Evolutionary conservation across 1,140 invertebrate genomes (phyloP).

Genomic region (Achroia grisella): DNA sequence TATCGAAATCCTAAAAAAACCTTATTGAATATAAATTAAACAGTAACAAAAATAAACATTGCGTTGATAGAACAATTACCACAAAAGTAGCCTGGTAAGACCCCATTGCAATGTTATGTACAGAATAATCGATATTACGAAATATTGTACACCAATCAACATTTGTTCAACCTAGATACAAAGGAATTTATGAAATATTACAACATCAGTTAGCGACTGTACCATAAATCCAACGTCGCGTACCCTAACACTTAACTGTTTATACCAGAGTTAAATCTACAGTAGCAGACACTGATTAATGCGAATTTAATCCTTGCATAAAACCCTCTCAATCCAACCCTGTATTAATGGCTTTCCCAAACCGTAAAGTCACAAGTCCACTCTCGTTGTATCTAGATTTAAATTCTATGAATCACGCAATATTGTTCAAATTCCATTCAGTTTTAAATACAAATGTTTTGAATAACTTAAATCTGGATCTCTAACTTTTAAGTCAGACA

Average conservation of each 20-base stretch:
- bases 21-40: no score
- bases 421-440: slow-evolving; percentile 22
- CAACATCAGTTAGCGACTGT: slow-evolving; percentile 26
- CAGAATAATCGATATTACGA: no score
- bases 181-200: not conserved
- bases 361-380: slow-evolving; percentile 37
- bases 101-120: no score
- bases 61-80: no score
- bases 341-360: slow-evolving; percentile 48
- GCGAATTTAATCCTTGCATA: slow-evolving; percentile 67
- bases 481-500: slow-evolving; percentile 60
- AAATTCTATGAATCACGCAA: slow-evolving; percentile 29
- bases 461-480: slow-evolving; percentile 33
- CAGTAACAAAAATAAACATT: no score
- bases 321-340: slow-evolving; percentile 61
- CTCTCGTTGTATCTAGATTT: slow-evolving; percentile 26
- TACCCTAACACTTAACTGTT: slow-evolving; percentile 72
- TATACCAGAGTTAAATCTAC: slow-evolving; percentile 68
- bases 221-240: slow-evolving; percentile 49
- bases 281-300: slow-evolving; percentile 68
- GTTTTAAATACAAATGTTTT: slow-evolving; percentile 14
- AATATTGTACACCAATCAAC: no score
- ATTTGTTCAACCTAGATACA: no score
- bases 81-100: no score
- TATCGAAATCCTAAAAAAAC: no score